Base-by-base conservation (phyloP, 1,140 invertebrate genomes). In the Zaprionus tsacasi region DNA sequence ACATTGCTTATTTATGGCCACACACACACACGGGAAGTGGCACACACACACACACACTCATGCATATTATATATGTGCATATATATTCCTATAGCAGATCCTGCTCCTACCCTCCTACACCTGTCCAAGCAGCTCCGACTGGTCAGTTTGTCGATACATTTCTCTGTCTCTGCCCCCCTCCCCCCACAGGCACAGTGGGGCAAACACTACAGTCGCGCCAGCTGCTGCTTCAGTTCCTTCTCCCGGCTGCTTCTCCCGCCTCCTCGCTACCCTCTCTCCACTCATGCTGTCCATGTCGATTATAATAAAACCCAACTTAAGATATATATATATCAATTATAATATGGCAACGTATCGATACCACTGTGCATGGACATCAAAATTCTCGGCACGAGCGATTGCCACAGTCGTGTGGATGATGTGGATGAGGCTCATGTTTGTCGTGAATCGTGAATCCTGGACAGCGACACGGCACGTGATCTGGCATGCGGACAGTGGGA, bases 371-470 rank as follows among this genome's bases (percentile, higher is more conserved):
- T 21, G 21, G 10, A 17, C 69, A 71, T 71, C 35, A 48, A 65
- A 64, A 71, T 71, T 56, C 63, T 35, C 52, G 56, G 61, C 69
- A 70, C 68, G 59, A 45, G 27, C 38, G 33, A 40, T 70, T 70
- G 68, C 50, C 68, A 27, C 36, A 40, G 69, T 66, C 54, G 33
- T 65, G 61, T 58, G 69, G 61, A 50, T 58, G 69, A 56, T 64
- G 59, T 38, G 59, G 68, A 64, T 56, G 64, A 72, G 64, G 48
- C 64, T 59, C 70, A 72, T 43, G 64, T 72, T 72, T 59, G 70
- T 54, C 64, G 64, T 59, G 33, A 36, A 64, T 54, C 64, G 64
- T 59, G 33, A 36, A 64, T 50, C 59, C 40, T 38, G 59, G 68
- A 55, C 36, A n/a, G 52, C 4, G 45, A 33, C 52, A 71, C n/a